Evolutionary conservation across 2,797 vertebrate genomes (phyloP).

Genomic region (Parambassis ranga): DNA sequence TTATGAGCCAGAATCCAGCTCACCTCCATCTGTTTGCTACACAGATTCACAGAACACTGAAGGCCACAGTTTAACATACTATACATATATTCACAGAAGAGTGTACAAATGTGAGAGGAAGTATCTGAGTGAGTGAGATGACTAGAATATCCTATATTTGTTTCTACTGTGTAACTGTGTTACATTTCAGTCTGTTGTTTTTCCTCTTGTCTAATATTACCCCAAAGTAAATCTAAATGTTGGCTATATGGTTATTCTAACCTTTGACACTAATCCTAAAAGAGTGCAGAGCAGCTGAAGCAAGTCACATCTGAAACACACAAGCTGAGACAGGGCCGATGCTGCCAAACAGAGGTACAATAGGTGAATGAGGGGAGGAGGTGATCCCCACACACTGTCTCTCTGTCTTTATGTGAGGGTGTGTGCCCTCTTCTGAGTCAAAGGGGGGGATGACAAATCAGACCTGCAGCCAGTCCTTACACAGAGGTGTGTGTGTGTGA

Average conservation of each 20-base stretch:
- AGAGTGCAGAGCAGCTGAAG: too few relatives aligned
- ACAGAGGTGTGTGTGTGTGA: background rate
- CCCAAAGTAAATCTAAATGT: background rate
- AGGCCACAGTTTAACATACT: background rate
- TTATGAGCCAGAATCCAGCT: slow-evolving; percentile 38
- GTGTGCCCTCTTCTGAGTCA: slow-evolving; percentile 51
- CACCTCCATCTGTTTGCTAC: slow-evolving; percentile 27
- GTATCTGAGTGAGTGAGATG: too few relatives aligned
- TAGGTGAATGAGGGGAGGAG: slow-evolving; percentile 20
- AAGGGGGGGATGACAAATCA: slow-evolving; percentile 51
- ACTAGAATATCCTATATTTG: too few relatives aligned
- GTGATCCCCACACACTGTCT: background rate
- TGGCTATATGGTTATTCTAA: too few relatives aligned
- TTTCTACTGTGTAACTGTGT: background rate
- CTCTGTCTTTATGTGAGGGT: background rate
- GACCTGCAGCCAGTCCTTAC: slow-evolving; percentile 16
- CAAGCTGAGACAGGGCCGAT: background rate
- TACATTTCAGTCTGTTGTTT: background rate
- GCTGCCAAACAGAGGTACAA: background rate
- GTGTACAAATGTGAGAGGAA: too few relatives aligned
- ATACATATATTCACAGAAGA: too few relatives aligned
- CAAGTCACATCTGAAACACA: slow-evolving; percentile 21
- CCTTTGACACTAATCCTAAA: too few relatives aligned
- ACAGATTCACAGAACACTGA: background rate
- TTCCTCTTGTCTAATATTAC: too few relatives aligned